Percentiles rank a stretch among this genome's conserved stretches.
Conservation (phyloP, 2,888 invertebrate genomes). For the Plebejus anna region DNA sequence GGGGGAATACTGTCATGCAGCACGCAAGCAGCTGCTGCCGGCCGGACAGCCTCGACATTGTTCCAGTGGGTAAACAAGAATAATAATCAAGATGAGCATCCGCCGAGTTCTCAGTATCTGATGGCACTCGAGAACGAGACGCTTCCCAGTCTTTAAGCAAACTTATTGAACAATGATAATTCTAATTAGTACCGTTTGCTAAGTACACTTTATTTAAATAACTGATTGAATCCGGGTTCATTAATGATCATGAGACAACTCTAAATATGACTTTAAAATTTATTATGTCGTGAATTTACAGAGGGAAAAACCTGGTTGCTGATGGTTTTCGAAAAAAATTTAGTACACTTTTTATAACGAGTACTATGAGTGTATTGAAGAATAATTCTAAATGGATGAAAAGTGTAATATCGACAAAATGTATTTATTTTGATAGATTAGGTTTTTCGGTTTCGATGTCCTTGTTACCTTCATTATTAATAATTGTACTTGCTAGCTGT, state of each 20-base stretch:
- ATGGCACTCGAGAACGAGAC: constrained; percentile 11
- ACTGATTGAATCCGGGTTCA: not conserved
- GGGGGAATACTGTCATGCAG: constrained; percentile 47
- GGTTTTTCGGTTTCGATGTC: not conserved
- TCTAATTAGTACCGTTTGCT: not conserved
- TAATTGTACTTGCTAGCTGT: not conserved
- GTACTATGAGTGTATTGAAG: too few species aligned
- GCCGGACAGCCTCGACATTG: constrained; percentile 52
- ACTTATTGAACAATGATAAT: constrained; percentile 4
- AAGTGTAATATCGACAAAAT: too few species aligned
- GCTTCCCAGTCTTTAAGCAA: constrained; percentile 26
- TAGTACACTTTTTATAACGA: too few species aligned
- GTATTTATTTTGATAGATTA: too few species aligned
- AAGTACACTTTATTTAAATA: not conserved
- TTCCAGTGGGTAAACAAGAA: constrained; percentile 52
- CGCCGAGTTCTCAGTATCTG: constrained; percentile 40
- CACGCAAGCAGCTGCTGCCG: constrained; percentile 44
- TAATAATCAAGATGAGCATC: constrained; percentile 50
- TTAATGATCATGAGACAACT: not conserved
- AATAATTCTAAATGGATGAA: too few species aligned
- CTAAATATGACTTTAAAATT: not conserved
- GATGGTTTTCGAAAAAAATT: not conserved
- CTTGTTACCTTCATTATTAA: not conserved
- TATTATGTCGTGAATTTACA: not conserved
- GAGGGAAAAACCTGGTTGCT: not conserved